Evolutionary conservation across 2,888 invertebrate species (phyloP).

Genomic region (Pristionchus arcanus): DNA sequence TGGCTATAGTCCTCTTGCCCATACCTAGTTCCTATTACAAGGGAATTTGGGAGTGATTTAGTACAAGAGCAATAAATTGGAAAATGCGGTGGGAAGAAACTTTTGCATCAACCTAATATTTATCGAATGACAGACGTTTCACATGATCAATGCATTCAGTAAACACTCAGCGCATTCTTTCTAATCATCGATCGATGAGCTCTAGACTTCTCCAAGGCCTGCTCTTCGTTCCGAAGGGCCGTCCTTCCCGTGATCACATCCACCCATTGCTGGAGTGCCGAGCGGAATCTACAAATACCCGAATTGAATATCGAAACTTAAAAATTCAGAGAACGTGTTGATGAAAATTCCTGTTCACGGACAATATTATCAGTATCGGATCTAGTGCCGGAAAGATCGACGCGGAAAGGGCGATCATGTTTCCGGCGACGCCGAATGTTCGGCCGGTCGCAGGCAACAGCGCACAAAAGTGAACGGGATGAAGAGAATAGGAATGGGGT

Average conservation of each 20-base stretch:
- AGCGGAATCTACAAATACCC: neutral
- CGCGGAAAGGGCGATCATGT: neutral
- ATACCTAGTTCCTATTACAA: too few relatives aligned
- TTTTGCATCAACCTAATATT: too few relatives aligned
- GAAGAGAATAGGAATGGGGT: neutral
- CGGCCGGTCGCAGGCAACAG: neutral
- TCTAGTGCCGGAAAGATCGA: neutral
- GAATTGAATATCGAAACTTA: too few relatives aligned
- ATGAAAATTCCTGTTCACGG: neutral
- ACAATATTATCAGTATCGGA: neutral
- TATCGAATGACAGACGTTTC: too few relatives aligned
- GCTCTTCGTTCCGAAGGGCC: neutral
- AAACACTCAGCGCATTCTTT: neutral
- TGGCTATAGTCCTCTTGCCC: too few relatives aligned
- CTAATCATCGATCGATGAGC: neutral
- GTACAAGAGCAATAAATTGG: too few relatives aligned
- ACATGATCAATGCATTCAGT: neutral
- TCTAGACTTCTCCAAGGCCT: neutral
- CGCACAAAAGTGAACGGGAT: neutral
- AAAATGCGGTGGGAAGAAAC: too few relatives aligned
- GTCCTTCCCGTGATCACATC: neutral
- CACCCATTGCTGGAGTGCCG: neutral
- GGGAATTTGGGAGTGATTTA: too few relatives aligned
- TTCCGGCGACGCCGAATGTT: neutral
- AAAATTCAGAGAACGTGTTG: too few relatives aligned